Evolutionary conservation across 2,113 vertebrate species (phyloP).

Genomic region (Noturus placidus): DNA sequence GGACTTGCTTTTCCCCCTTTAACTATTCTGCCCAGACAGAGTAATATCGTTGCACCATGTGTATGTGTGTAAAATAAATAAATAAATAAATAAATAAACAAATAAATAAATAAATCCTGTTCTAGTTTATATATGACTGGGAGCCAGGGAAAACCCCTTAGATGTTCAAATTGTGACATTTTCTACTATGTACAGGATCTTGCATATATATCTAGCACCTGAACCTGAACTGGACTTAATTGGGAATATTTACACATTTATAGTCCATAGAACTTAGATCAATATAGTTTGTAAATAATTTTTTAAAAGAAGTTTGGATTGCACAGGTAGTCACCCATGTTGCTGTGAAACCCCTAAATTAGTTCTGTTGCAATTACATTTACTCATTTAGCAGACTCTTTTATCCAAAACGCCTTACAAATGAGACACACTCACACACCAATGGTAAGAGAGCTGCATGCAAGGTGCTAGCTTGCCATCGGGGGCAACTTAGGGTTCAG

Average conservation of each 20-base stretch:
- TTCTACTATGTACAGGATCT: not conserved
- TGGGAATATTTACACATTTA: not conserved
- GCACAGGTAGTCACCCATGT: not conserved
- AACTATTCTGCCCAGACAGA: not conserved
- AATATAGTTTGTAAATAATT: not conserved
- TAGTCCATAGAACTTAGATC: not conserved
- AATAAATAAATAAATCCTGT: not conserved
- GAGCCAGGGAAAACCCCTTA: not conserved
- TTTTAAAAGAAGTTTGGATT: not conserved
- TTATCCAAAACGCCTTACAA: no score
- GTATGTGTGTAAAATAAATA: not conserved
- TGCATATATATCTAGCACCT: not conserved
- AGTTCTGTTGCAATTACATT: not conserved
- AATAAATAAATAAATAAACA: no score
- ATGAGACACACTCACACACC: no score
- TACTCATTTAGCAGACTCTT: no score
- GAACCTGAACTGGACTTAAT: not conserved
- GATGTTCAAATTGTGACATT: not conserved
- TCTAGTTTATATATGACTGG: not conserved
- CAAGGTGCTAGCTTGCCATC: no score
- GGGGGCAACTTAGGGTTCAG: no score
- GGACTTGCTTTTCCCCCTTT: slow-evolving; percentile 4
- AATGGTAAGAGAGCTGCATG: no score
- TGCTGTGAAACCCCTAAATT: not conserved
- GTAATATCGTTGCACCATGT: not conserved